Conservation (phyloP, 2,113 vertebrate species). For the Physeter macrocephalus region DNA sequence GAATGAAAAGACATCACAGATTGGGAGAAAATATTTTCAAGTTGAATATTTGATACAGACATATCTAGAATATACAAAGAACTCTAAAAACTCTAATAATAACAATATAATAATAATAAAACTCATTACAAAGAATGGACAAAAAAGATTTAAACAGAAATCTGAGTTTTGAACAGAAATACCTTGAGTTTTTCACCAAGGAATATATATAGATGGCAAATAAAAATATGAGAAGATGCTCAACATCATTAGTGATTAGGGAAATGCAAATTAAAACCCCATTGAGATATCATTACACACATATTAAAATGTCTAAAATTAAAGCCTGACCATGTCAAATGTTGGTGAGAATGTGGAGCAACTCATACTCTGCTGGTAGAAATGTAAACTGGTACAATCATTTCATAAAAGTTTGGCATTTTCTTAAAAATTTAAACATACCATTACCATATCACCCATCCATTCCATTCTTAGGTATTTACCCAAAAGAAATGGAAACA, state of each 20-base stretch:
- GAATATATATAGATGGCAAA: not conserved
- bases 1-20: not conserved
- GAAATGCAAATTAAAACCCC: not conserved
- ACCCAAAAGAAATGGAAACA: not conserved
- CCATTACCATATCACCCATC: not conserved
- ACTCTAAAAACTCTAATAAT: not conserved
- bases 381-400: not conserved
- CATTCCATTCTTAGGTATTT: not conserved
- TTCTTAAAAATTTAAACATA: not conserved
- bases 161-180: not conserved
- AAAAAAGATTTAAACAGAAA: not conserved
- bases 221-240: not conserved
- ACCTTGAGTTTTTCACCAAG: not conserved
- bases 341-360: not conserved
- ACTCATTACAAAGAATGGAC: not conserved
- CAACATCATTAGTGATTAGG: not conserved
- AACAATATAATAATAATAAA: not conserved
- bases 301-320: not conserved
- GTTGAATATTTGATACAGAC: not conserved
- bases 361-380: not conserved
- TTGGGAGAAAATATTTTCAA: not conserved
- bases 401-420: not conserved
- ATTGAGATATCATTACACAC: not conserved
- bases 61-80: not conserved
- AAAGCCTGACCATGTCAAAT: not conserved